Evolutionary conservation across 2,113 vertebrate species (phyloP), one percentile per base, ranked within the genome.

Genomic region (Salvelinus namaycush): DNA sequence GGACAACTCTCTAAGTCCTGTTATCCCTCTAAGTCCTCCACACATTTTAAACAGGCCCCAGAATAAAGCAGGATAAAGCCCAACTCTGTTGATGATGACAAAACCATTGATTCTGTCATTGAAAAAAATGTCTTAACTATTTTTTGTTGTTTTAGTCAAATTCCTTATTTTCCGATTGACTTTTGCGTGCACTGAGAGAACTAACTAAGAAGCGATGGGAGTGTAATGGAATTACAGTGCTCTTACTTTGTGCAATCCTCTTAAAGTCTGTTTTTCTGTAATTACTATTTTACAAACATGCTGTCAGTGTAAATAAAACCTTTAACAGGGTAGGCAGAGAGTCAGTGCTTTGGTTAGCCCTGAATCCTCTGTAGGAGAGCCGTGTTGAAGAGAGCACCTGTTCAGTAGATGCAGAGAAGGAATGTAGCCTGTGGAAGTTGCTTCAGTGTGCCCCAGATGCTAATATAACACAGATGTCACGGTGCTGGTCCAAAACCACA

Each of bases 401-500:
- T 82, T 89, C 79, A 76, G 80, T 87, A 86, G 87, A 90, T 86
- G 87, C 86, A 85, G 81, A 79, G 79, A 86, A 88, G 79, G 86
- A 89, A 89, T 86, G 86, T 75, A 84, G 89, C 81, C 87, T 71
- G 78, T 83, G 87, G 84, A 90, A 86, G 88, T 89, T 87, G 68
- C 86, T 90, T 82, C 84, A 88, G 84, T 73, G 74, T 90, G 86
- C 91, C 91, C 91, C 83, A 84, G 90, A 90, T 91, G 90, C 90
- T 92, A 90, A 86, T 92, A 92, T 90, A 92, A 91, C 91, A 90
- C 93, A 94, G 93, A 93, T 93, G 93, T 93, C 92, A 88, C 87
- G 81, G 85, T 87, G 89, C 89, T 90, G 85, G 88, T 93, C 90
- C 92, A 93, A 93, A 92, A 91, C 88, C 92, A 93, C 92, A 93